Percentiles rank a stretch among this genome's conserved stretches.
Evolutionary conservation across 2,113 vertebrate genomes (phyloP).

Genomic region (Melanotaenia duboulayi): DNA sequence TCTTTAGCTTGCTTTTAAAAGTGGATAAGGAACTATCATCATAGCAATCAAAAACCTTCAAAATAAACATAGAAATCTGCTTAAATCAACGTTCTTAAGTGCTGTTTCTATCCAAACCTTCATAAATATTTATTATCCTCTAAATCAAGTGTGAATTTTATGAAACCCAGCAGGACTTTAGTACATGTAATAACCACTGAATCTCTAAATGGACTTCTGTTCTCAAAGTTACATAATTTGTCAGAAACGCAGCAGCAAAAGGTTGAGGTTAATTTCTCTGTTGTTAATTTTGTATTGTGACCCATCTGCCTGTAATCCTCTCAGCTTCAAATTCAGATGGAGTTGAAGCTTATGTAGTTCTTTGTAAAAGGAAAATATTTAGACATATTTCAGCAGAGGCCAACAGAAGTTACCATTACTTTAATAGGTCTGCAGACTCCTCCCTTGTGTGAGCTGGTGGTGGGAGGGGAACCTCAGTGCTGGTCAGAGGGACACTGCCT

Average conservation of each 20-base stretch:
- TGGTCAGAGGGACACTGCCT: slow-evolving; percentile 86
- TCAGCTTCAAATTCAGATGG: slow-evolving; percentile 37
- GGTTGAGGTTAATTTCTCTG: slow-evolving; percentile 30
- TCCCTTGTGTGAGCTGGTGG: slow-evolving; percentile 85
- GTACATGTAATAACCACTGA: neutral
- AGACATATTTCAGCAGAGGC: slow-evolving; percentile 15
- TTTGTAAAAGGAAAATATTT: slow-evolving; percentile 10
- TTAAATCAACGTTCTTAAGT: no score
- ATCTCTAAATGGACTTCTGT: neutral
- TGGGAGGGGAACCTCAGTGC: slow-evolving; percentile 83
- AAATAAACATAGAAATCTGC: no score
- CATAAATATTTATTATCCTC: neutral
- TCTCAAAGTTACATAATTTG: slow-evolving; percentile 11
- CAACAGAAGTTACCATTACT: slow-evolving; percentile 6
- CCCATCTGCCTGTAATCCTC: slow-evolving; percentile 65
- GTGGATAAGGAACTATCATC: no score
- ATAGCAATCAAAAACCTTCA: no score
- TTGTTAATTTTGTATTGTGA: slow-evolving; percentile 38
- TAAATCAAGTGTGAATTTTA: no score
- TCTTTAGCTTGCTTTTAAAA: no score
- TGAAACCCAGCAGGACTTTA: neutral
- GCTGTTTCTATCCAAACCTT: neutral
- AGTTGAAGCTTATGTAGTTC: slow-evolving; percentile 15
- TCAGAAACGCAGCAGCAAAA: slow-evolving; percentile 5
- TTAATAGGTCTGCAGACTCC: slow-evolving; percentile 80